Evolutionary conservation across 30 jellyfish, hydroid and myxozoan genomes (phyloP).

Genomic region (Euphysa ruthae): DNA sequence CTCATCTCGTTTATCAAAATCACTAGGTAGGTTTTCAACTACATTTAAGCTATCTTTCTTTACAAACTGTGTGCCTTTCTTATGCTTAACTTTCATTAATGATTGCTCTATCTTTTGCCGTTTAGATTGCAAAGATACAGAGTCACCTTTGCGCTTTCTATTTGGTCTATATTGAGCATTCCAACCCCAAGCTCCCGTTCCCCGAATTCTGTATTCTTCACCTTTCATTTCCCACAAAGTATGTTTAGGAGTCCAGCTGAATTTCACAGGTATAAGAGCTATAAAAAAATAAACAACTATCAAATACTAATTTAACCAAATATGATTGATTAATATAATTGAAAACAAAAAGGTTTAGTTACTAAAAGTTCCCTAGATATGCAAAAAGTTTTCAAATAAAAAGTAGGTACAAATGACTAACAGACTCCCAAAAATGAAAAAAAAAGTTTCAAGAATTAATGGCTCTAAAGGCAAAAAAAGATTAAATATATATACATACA

Average conservation of each 20-base stretch:
- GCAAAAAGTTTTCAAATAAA: too few species aligned
- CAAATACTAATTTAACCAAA: background rate
- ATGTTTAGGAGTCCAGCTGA: slow-evolving; percentile 90
- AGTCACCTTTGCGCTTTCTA: slow-evolving; percentile 2
- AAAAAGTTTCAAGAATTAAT: too few species aligned
- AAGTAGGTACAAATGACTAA: too few species aligned
- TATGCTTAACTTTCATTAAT: slow-evolving; percentile 1
- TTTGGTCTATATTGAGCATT: background rate
- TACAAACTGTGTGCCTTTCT: slow-evolving; percentile 31
- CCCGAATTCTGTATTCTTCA: slow-evolving; percentile 71
- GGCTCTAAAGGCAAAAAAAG: too few species aligned
- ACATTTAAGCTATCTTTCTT: slow-evolving; percentile 20
- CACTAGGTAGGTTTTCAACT: slow-evolving; percentile 10
- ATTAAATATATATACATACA: too few species aligned
- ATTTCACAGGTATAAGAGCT: slow-evolving; percentile 69
- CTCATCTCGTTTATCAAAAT: slow-evolving; percentile 29
- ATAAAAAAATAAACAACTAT: slow-evolving; percentile 8
- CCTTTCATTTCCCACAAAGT: slow-evolving; percentile 89
- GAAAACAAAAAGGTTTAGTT: too few species aligned
- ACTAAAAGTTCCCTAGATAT: too few species aligned
- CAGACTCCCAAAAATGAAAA: too few species aligned
- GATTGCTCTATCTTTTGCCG: slow-evolving; percentile 6
- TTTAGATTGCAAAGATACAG: background rate
- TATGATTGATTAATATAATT: background rate
- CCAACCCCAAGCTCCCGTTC: slow-evolving; percentile 93